phyloP scores from a whole-genome alignment of 2,888 invertebrate genomes.

The Glaucopsyche alexis region DNA sequence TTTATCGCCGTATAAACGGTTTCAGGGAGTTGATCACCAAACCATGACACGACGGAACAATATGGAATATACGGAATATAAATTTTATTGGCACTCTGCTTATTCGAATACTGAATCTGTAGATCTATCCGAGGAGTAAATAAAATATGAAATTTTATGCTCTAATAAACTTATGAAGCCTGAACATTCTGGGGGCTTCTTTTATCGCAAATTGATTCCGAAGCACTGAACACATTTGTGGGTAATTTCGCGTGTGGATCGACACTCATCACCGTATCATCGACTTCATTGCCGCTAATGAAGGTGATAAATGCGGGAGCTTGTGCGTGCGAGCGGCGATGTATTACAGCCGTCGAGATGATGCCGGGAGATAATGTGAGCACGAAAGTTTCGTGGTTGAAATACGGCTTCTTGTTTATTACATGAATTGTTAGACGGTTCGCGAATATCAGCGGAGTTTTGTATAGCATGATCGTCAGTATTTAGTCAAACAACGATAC shows the following conservation, averaged over 20 bases:
- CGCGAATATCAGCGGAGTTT: neutral
- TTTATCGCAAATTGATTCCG: slow-evolving; percentile 40
- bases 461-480: neutral
- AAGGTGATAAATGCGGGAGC: slow-evolving; percentile 52
- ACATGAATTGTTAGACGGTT: neutral
- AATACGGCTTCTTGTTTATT: slow-evolving; percentile 20
- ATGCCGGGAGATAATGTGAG: neutral
- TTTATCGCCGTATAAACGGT: neutral
- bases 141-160: slow-evolving; percentile 24
- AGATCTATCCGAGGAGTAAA: neutral
- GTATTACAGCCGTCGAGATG: slow-evolving; percentile 53
- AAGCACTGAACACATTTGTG: slow-evolving; percentile 36
- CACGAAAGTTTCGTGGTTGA: neutral
- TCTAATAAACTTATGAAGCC: neutral
- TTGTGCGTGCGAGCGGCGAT: slow-evolving; percentile 47
- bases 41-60: neutral
- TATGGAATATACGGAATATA: slow-evolving; percentile 4
- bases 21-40: neutral
- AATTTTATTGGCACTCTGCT: neutral
- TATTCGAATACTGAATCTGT: neutral
- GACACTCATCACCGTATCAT: slow-evolving; percentile 40
- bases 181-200: slow-evolving; percentile 16
- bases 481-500: neutral
- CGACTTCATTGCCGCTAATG: slow-evolving; percentile 55
- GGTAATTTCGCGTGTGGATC: slow-evolving; percentile 37